A percentile compares a stretch with the other conserved stretches of the same genome.
These are phyloP conservation scores for Eilema sororculum DNA, from an alignment of 2,888 invertebrate genomes.

Conservation along the genomic window DNA sequence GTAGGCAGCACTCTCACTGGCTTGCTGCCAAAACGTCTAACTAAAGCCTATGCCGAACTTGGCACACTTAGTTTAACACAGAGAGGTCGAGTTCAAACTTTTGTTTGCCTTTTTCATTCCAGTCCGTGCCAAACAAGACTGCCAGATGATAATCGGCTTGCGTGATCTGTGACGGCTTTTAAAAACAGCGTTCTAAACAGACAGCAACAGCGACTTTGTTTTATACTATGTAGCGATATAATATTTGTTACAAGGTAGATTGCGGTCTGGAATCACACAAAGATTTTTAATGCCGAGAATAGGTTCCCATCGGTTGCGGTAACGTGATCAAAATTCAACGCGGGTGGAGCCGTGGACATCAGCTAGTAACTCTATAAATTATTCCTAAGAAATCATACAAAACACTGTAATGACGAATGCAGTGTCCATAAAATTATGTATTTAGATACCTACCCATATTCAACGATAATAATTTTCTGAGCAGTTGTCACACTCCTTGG, in stretches of 20 bases:
- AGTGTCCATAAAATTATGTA: not conserved
- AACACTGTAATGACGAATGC: not conserved
- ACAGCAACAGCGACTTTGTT: too few relatives aligned
- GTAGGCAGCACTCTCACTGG: not conserved
- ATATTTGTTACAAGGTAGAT: too few relatives aligned
- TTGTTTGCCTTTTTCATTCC: not conserved
- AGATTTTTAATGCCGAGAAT: too few relatives aligned
- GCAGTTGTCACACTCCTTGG: conserved; percentile 40
- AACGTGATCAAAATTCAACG: too few relatives aligned
- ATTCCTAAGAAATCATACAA: not conserved
- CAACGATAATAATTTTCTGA: conserved; percentile 11
- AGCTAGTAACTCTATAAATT: not conserved
- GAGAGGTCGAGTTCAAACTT: not conserved
- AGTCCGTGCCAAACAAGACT: not conserved
- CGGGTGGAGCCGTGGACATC: too few relatives aligned
- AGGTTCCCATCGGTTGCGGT: too few relatives aligned
- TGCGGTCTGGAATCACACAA: too few relatives aligned
- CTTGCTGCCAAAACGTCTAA: conserved; percentile 5
- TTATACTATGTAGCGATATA: too few relatives aligned
- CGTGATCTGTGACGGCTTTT: not conserved
- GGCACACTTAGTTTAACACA: not conserved
- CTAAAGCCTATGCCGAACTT: conserved; percentile 2
- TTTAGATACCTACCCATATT: not conserved
- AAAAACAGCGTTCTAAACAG: too few relatives aligned
- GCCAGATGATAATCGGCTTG: not conserved